phyloP scores from a whole-genome alignment of 2,113 vertebrate genomes.

The Nettapus auritus region DNA sequence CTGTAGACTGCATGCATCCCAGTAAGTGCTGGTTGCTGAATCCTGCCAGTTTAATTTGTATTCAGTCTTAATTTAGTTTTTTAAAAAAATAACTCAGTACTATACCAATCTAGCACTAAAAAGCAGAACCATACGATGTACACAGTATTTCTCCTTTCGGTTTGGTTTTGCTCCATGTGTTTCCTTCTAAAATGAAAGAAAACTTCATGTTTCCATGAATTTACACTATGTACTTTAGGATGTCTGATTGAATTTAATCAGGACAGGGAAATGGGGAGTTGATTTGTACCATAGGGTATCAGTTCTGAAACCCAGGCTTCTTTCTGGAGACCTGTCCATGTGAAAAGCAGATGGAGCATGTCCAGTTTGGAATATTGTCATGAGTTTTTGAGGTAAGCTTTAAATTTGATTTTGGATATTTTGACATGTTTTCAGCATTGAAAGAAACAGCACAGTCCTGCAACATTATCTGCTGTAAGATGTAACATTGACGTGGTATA shows the following conservation, averaged over 20 bases:
- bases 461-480: background rate
- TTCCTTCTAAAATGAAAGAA: background rate
- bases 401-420: background rate
- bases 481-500: background rate
- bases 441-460: background rate
- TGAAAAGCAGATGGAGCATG: background rate
- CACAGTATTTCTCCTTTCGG: background rate
- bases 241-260: background rate
- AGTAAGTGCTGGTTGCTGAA: background rate
- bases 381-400: background rate
- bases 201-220: background rate
- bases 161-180: background rate
- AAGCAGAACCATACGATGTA: background rate
- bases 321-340: background rate
- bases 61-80: background rate
- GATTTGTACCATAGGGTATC: rapidly evolving
- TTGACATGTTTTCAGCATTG: background rate
- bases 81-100: background rate
- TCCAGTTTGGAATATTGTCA: background rate
- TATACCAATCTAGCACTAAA: background rate
- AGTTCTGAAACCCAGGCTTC: background rate
- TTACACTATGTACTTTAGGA: background rate
- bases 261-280: background rate
- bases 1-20: background rate
- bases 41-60: background rate